Percentiles rank a stretch among this genome's conserved stretches.
These are phyloP conservation scores for Melanostoma mellinum DNA, from an alignment of 2,888 invertebrate species.

Conservation along the genomic window DNA sequence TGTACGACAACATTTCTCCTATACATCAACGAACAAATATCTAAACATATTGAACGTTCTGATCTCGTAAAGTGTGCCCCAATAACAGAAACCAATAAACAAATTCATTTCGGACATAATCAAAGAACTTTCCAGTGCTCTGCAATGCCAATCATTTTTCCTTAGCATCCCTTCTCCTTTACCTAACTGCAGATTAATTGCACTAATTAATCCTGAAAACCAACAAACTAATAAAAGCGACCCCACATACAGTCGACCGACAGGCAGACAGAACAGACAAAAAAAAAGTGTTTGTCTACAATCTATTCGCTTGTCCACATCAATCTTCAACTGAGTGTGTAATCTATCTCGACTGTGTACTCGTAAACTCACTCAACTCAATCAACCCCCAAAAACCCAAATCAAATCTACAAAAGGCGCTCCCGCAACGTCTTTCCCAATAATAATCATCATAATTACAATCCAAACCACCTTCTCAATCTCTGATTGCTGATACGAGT, in stretches of 20 bases:
- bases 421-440: conserved; percentile 45
- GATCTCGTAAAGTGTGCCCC: conserved; percentile 33
- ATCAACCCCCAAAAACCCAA: conserved; percentile 52
- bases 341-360: conserved; percentile 39
- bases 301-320: conserved; percentile 49
- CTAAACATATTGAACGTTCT: conserved; percentile 32
- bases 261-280: conserved; percentile 10
- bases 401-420: conserved; percentile 31
- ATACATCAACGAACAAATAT: not conserved
- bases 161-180: conserved; percentile 9
- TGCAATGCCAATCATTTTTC: conserved; percentile 47
- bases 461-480: conserved; percentile 62
- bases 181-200: conserved; percentile 81
- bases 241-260: not conserved
- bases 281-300: conserved; percentile 42
- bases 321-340: conserved; percentile 42
- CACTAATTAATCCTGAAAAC: conserved; percentile 79
- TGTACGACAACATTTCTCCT: no score
- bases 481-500: conserved; percentile 36
- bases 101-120: conserved; percentile 56
- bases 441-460: conserved; percentile 69
- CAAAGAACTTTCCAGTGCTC: conserved; percentile 46
- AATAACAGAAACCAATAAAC: conserved; percentile 17
- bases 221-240: conserved; percentile 71
- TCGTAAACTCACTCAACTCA: conserved; percentile 44